Conservation (phyloP, 1,140 invertebrate species). For the Camponotus pennsylvanicus region DNA sequence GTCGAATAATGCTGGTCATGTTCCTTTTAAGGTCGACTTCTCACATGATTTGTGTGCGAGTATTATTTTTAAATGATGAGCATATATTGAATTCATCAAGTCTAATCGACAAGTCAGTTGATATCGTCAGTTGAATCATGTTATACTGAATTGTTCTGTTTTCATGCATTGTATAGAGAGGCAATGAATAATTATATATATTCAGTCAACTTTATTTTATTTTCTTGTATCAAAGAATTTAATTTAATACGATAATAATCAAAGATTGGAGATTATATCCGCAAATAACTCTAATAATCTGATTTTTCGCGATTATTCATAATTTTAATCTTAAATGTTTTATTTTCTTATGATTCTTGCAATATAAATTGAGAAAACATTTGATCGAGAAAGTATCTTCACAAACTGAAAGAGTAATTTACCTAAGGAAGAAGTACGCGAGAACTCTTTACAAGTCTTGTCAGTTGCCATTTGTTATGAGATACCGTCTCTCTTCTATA, state of each 20-base stretch:
- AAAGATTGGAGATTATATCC: neutral
- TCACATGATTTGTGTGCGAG: conserved; percentile 17
- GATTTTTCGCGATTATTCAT: neutral
- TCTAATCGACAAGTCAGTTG: neutral
- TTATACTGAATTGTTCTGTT: neutral
- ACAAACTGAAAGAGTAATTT: conserved; percentile 17
- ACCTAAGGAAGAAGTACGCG: neutral
- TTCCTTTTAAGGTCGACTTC: neutral
- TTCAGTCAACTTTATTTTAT: neutral
- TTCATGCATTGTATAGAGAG: neutral
- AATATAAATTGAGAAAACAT: neutral
- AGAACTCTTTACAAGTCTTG: neutral
- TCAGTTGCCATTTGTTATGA: neutral
- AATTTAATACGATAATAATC: neutral
- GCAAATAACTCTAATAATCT: neutral
- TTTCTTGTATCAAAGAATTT: conserved; percentile 1
- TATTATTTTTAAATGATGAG: neutral
- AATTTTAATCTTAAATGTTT: neutral
- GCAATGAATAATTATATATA: neutral
- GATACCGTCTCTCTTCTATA: neutral
- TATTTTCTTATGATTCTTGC: neutral
- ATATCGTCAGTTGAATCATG: too few species aligned
- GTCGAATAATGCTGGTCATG: neutral
- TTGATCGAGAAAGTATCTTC: neutral
- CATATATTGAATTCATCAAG: conserved; percentile 6